phyloP scores from a whole-genome alignment of 2,888 invertebrate genomes.

The Drosophila robusta region DNA sequence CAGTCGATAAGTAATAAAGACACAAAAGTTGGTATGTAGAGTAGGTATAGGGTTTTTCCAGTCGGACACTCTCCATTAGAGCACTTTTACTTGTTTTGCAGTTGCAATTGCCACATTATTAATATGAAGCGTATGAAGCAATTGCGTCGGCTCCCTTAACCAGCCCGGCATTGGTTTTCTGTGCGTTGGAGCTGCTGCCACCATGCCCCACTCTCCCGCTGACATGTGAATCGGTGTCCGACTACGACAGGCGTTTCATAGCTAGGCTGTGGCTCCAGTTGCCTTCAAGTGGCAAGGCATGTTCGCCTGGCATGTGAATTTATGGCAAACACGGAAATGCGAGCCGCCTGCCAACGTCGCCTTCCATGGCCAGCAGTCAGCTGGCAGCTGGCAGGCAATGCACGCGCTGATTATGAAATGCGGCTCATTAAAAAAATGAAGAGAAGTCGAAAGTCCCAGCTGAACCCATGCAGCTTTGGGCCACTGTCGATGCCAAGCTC shows the following conservation, averaged over 20 bases:
- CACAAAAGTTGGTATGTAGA: too few species aligned
- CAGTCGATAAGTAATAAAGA: too few species aligned
- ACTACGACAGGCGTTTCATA: conserved; percentile 12
- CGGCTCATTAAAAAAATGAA: conserved; percentile 67
- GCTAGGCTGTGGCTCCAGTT: conserved; percentile 35
- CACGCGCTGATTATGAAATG: conserved; percentile 73
- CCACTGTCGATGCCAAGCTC: conserved; percentile 43
- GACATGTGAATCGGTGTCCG: conserved; percentile 49
- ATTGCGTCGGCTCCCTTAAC: conserved; percentile 8
- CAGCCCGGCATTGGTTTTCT: conserved; percentile 15
- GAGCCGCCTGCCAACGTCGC: conserved; percentile 36
- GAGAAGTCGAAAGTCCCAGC: conserved; percentile 16
- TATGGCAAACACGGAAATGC: conserved; percentile 74
- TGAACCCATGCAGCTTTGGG: conserved; percentile 27
- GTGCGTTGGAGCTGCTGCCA: conserved; percentile 7
- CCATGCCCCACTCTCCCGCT: conserved; percentile 16
- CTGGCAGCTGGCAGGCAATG: conserved; percentile 51
- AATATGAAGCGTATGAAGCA: conserved; percentile 47
- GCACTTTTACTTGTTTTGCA: not conserved
- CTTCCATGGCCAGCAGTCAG: conserved; percentile 14
- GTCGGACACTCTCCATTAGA: not conserved
- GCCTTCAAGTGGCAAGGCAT: conserved; percentile 44
- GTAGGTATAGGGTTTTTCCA: not conserved
- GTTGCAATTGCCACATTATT: conserved; percentile 54
- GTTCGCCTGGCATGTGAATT: conserved; percentile 57